These are phyloP conservation scores for Dromococcyx pavoninus DNA, from an alignment of 2,797 vertebrate genomes.

Conservation along the genomic window DNA sequence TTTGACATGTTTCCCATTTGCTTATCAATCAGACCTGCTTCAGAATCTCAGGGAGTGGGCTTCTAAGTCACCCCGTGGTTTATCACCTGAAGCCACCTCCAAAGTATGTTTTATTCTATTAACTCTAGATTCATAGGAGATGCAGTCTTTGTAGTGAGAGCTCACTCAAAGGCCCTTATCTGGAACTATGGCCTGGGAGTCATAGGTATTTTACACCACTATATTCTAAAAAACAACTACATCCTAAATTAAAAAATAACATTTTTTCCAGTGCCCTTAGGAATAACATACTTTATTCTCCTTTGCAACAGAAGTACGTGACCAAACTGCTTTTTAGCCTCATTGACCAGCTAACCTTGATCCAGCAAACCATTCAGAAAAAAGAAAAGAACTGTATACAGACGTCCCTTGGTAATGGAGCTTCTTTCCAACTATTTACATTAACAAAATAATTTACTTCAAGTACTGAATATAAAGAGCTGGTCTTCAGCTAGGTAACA, in stretches of 20 bases:
- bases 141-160: not conserved
- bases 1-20: rapidly evolving
- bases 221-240: not conserved
- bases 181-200: not conserved
- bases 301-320: not conserved
- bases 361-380: not conserved
- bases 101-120: not conserved
- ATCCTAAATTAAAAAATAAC: not conserved
- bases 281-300: not conserved
- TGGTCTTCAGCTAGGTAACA: not conserved
- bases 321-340: not conserved
- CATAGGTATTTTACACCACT: not conserved
- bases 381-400: not conserved
- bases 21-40: not conserved
- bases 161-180: not conserved
- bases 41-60: not conserved
- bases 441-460: not conserved
- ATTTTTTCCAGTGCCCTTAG: rapidly evolving
- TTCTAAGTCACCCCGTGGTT: not conserved
- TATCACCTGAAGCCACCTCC: not conserved
- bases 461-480: not conserved
- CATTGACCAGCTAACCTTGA: not conserved
- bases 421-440: not conserved
- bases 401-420: not conserved
- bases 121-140: not conserved